These are phyloP conservation scores for Drosophila barbarae DNA, from an alignment of 2,888 invertebrate genomes.

Conservation along the genomic window DNA sequence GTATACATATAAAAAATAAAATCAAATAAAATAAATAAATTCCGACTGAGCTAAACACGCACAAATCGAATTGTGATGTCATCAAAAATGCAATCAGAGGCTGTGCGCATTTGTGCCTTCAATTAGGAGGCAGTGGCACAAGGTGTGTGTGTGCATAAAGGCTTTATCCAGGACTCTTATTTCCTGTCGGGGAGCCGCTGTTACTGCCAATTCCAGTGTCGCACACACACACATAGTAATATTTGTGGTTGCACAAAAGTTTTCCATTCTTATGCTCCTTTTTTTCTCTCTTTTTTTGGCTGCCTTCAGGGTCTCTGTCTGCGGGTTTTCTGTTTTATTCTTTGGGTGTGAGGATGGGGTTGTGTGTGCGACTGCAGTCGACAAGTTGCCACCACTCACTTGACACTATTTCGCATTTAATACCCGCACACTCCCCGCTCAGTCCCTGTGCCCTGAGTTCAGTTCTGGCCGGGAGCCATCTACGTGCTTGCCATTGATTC, in stretches of 20 bases:
- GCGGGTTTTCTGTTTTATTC: background rate
- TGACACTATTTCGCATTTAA: conserved; percentile 34
- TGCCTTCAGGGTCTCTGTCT: conserved; percentile 16
- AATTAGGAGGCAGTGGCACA: background rate
- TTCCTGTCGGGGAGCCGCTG: background rate
- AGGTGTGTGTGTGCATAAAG: conserved; percentile 3
- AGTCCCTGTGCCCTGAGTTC: background rate
- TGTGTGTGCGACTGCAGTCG: conserved; percentile 15
- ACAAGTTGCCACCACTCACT: conserved; percentile 28
- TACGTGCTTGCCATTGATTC: conserved; percentile 28
- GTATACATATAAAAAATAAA: background rate
- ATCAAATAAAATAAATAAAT: background rate
- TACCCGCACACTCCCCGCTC: conserved; percentile 5
- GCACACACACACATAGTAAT: background rate
- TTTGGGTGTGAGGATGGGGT: conserved; percentile 7
- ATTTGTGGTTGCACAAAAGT: conserved; percentile 28
- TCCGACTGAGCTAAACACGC: background rate
- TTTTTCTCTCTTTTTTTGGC: background rate
- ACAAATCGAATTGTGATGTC: background rate
- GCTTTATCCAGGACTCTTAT: background rate
- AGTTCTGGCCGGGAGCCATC: conserved; percentile 16
- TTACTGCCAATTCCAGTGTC: conserved; percentile 21
- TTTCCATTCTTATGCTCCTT: conserved; percentile 2
- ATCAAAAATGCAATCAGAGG: background rate
- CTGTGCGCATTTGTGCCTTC: background rate